Evolutionary conservation across 2,797 vertebrate species (phyloP).

Genomic region (Crax fasciolata): DNA sequence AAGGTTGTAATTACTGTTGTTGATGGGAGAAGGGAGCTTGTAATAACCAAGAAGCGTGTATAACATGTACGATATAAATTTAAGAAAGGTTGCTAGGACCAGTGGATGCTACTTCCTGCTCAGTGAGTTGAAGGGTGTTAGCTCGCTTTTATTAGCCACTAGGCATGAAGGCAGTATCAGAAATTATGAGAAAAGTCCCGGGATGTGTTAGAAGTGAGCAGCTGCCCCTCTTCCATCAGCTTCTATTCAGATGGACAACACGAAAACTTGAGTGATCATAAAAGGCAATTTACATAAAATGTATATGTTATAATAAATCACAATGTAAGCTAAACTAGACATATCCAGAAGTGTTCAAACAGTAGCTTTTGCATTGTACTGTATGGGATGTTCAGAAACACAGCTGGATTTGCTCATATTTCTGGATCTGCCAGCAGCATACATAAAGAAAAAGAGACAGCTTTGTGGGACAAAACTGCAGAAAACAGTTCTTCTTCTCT

Average conservation of each 20-base stretch:
- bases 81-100: background rate
- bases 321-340: background rate
- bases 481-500: background rate
- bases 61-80: slow-evolving; percentile 34
- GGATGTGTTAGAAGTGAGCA: background rate
- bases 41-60: slow-evolving; percentile 21
- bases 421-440: background rate
- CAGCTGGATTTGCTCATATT: background rate
- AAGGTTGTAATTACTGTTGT: slow-evolving; percentile 45
- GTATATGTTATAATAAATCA: background rate
- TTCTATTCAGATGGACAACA: background rate
- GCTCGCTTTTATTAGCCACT: background rate
- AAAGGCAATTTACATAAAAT: background rate
- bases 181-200: background rate
- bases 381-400: background rate
- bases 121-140: background rate
- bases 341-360: background rate
- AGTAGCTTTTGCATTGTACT: background rate
- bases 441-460: rapidly evolving
- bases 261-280: background rate
- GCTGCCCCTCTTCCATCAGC: background rate
- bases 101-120: background rate
- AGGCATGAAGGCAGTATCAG: background rate
- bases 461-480: background rate
- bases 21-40: slow-evolving; percentile 40